These are phyloP conservation scores for Tinea trinotella DNA, from an alignment of 2,888 invertebrate species.

Conservation along the genomic window DNA sequence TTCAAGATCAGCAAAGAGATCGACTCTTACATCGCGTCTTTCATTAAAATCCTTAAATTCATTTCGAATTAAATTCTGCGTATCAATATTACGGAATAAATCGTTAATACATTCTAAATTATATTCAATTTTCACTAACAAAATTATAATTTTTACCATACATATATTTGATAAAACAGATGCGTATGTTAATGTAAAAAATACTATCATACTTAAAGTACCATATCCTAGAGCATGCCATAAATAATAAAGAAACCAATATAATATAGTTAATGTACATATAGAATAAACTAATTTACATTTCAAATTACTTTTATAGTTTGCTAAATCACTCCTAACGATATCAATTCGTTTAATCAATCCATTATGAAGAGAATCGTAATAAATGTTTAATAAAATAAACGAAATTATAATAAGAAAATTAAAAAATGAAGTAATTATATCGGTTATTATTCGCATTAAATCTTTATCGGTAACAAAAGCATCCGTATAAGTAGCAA, in stretches of 20 bases:
- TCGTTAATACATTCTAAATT: constrained; percentile 7
- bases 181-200: constrained; percentile 10
- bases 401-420: constrained; percentile 1
- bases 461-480: constrained; percentile 8
- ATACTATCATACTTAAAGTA: neutral
- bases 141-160: neutral
- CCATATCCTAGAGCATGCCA: neutral
- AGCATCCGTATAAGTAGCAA: neutral
- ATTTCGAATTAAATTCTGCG: neutral
- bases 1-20: neutral
- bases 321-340: neutral
- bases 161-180: neutral
- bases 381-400: neutral
- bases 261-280: neutral
- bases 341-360: neutral
- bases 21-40: neutral
- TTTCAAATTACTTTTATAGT: neutral
- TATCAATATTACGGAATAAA: neutral
- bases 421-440: neutral
- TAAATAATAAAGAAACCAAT: neutral
- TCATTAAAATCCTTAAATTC: constrained; percentile 9
- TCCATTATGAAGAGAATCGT: neutral
- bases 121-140: constrained; percentile 6
- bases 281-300: neutral
- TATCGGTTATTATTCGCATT: neutral